Evolutionary conservation across 1,140 invertebrate genomes (phyloP).

Genomic region (Oreohelix idahoensis): DNA sequence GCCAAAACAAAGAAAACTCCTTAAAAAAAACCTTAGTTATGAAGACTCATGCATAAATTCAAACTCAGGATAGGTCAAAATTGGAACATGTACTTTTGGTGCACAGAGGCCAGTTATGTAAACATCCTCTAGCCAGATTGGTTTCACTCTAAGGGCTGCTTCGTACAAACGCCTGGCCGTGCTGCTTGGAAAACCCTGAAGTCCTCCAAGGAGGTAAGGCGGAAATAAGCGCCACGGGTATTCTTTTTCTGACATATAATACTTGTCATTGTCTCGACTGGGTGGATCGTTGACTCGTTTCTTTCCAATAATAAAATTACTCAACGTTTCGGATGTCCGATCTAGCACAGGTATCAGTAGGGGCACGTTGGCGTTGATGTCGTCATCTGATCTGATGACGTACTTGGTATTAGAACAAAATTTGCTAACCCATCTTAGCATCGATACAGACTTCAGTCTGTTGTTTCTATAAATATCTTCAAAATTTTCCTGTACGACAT

Average conservation of each 20-base stretch:
- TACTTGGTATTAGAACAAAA: constrained; percentile 7
- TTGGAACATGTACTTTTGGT: neutral
- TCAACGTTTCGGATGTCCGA: neutral
- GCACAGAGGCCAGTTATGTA: constrained; percentile 23
- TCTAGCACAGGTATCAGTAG: neutral
- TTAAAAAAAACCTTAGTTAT: neutral
- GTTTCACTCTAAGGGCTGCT: neutral
- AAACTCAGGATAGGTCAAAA: constrained; percentile 1
- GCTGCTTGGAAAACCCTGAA: neutral
- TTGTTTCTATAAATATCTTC: constrained; percentile 23
- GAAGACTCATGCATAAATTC: neutral
- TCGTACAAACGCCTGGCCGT: neutral
- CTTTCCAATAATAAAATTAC: constrained; percentile 15
- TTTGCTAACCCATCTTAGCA: constrained; percentile 9
- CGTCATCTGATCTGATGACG: constrained; percentile 24
- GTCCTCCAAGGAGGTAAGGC: constrained; percentile 8
- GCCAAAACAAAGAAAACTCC: neutral
- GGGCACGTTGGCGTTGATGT: neutral
- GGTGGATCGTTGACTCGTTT: neutral
- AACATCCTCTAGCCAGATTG: constrained; percentile 25
- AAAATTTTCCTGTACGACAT: constrained; percentile 26
- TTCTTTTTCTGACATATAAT: neutral
- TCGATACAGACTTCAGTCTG: neutral
- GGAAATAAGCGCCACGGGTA: neutral
- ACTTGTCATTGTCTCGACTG: neutral